Percentiles rank a stretch among this genome's conserved stretches.
Evolutionary conservation across 2,113 vertebrate genomes (phyloP).

Genomic region (Turnix velox): DNA sequence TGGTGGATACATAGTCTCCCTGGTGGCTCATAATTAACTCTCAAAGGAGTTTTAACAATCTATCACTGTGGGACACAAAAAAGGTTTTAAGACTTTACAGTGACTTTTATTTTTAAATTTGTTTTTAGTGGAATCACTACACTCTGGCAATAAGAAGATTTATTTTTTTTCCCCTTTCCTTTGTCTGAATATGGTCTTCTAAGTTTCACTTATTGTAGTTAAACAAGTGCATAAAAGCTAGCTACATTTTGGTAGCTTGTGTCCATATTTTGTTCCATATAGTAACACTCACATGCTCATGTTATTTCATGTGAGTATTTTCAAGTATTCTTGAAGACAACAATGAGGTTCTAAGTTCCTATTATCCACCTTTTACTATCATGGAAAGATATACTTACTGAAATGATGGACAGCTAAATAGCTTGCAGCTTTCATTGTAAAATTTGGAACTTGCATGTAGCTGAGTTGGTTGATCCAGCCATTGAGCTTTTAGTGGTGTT

Average conservation of each 20-base stretch:
- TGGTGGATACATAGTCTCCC: background rate
- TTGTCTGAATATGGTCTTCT: background rate
- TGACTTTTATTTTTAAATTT: background rate
- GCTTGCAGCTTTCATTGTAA: background rate
- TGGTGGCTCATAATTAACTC: background rate
- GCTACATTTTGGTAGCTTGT: background rate
- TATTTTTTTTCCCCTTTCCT: background rate
- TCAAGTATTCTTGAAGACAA: background rate
- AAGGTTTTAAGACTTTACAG: background rate
- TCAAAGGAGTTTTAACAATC: background rate
- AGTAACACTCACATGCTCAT: background rate
- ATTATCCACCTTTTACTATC: background rate
- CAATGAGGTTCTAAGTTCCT: background rate
- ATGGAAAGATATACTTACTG: background rate
- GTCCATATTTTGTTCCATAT: background rate
- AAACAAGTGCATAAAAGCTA: background rate
- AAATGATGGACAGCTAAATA: background rate
- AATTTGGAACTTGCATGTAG: background rate
- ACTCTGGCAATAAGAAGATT: background rate
- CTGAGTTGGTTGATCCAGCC: background rate
- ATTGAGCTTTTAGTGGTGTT: background rate
- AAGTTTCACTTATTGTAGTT: background rate
- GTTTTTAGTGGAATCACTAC: background rate
- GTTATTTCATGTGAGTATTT: background rate
- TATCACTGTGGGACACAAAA: background rate